Evolutionary conservation across 2,888 invertebrate genomes (phyloP).

Genomic region (Octonoba sinensis): DNA sequence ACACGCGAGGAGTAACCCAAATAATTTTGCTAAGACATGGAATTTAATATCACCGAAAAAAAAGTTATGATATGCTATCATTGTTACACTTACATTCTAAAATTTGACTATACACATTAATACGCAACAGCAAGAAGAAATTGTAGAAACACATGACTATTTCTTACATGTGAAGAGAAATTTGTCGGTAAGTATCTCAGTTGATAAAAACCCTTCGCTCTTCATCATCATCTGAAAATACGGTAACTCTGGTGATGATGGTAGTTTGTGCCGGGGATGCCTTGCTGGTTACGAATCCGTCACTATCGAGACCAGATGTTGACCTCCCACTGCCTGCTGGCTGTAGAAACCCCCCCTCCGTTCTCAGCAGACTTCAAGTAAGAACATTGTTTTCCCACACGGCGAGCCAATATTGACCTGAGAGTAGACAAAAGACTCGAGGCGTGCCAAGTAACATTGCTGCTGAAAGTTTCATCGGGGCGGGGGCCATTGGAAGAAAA

Average conservation of each 20-base stretch:
- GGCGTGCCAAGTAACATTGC: slow-evolving; percentile 31
- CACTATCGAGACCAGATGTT: slow-evolving; percentile 42
- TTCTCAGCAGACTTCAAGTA: background rate
- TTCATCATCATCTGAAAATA: slow-evolving; percentile 23
- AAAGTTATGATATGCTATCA: too few relatives aligned
- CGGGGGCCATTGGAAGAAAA: background rate
- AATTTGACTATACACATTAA: too few relatives aligned
- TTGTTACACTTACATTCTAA: too few relatives aligned
- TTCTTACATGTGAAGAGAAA: too few relatives aligned
- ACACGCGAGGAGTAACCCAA: too few relatives aligned
- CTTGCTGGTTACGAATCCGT: slow-evolving; percentile 38
- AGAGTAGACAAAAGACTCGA: slow-evolving; percentile 20
- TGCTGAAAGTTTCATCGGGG: slow-evolving; percentile 8
- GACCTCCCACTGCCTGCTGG: slow-evolving; percentile 9
- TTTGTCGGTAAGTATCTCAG: too few relatives aligned
- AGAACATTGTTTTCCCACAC: background rate
- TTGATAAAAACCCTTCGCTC: background rate
- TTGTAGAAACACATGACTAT: too few relatives aligned
- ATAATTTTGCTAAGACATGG: too few relatives aligned
- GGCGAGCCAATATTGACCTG: slow-evolving; percentile 3
- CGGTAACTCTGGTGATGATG: slow-evolving; percentile 11
- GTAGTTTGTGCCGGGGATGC: slow-evolving; percentile 5
- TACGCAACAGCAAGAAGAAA: too few relatives aligned
- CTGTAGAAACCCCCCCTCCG: slow-evolving; percentile 8
- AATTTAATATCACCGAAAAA: too few relatives aligned